phyloP scores from a whole-genome alignment of 2,113 vertebrate genomes.

The Phaethornis superciliosus region DNA sequence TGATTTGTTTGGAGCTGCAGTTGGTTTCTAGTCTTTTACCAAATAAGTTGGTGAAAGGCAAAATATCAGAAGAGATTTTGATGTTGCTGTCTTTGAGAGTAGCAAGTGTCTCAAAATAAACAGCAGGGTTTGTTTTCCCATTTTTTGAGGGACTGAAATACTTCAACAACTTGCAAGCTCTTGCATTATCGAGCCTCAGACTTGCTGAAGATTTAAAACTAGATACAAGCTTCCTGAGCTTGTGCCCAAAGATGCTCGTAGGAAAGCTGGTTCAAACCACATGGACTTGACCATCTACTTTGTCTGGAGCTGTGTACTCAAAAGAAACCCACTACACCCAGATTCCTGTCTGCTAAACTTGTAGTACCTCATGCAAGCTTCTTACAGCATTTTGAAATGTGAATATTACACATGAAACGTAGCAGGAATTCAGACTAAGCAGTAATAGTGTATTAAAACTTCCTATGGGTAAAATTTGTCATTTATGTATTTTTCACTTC shows the following conservation, averaged over 20 bases:
- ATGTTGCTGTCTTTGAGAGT: neutral
- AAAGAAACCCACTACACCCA: neutral
- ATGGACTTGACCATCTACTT: neutral
- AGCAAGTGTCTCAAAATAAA: neutral
- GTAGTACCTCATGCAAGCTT: neutral
- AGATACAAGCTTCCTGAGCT: neutral
- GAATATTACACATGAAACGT: neutral
- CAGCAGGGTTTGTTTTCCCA: neutral
- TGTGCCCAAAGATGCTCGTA: neutral
- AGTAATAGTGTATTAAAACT: neutral
- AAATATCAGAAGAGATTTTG: neutral
- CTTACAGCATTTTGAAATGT: neutral
- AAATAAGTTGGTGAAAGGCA: neutral
- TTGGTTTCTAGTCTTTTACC: neutral
- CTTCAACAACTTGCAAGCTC: rapidly evolving
- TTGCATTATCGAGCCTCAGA: neutral
- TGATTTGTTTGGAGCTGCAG: neutral
- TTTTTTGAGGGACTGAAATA: neutral
- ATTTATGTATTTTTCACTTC: neutral
- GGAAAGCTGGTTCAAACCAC: neutral
- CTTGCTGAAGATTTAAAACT: neutral
- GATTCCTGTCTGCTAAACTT: neutral
- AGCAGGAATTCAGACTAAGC: neutral
- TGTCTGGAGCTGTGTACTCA: neutral
- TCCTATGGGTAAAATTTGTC: neutral